A percentile compares a stretch with the other conserved stretches of the same genome.
Conservation (phyloP, 1,140 invertebrate genomes). For the Bradynema listronoti region DNA sequence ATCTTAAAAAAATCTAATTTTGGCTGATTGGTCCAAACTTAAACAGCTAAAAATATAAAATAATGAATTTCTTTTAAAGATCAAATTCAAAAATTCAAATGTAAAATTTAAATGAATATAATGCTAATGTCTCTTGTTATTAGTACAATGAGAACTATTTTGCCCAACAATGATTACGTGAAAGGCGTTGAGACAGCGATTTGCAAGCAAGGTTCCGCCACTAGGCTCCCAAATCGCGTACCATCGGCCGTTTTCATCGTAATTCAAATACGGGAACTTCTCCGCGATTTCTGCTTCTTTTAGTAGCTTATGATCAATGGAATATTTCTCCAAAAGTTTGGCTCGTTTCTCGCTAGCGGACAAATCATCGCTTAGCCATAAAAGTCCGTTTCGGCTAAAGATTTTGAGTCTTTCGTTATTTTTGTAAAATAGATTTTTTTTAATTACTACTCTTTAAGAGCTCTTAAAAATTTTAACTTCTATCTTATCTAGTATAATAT, state of each 20-base stretch:
- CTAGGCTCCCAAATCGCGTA: conserved; percentile 33
- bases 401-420: too few relatives aligned
- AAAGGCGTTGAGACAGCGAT: conserved; percentile 32
- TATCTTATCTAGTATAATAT: neutral
- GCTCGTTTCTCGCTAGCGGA: neutral
- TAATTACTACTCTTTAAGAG: too few relatives aligned
- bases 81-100: too few relatives aligned
- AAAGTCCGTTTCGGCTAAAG: conserved; percentile 38
- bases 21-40: too few relatives aligned
- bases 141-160: neutral
- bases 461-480: conserved; percentile 2
- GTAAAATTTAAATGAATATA: too few relatives aligned
- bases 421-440: too few relatives aligned
- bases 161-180: conserved; percentile 15
- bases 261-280: conserved; percentile 37
- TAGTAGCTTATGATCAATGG: conserved; percentile 17
- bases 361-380: conserved; percentile 31
- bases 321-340: neutral
- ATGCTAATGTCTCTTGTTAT: too few relatives aligned
- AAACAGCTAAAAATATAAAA: too few relatives aligned
- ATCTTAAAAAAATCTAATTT: too few relatives aligned
- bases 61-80: too few relatives aligned
- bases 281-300: conserved; percentile 15
- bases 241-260: conserved; percentile 32
- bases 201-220: conserved; percentile 34